These are phyloP conservation scores for Premnoplex brunnescens DNA, from an alignment of 2,797 vertebrate species.

Conservation along the genomic window DNA sequence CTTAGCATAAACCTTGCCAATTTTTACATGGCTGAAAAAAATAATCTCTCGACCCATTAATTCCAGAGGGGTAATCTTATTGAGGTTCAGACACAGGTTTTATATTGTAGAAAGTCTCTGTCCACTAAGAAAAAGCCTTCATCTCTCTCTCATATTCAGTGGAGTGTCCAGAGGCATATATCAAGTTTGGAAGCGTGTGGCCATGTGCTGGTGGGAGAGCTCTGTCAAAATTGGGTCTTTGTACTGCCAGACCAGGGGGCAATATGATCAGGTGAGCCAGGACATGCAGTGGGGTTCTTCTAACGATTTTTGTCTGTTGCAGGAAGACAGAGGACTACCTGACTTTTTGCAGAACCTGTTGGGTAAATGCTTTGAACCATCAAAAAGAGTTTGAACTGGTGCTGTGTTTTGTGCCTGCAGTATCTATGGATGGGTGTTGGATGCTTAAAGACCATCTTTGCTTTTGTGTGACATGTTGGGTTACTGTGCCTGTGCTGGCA, in stretches of 20 bases:
- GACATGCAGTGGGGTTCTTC: fast-evolving
- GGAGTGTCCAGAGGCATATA: background rate
- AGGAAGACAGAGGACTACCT: background rate
- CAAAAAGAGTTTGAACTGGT: background rate
- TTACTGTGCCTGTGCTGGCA: background rate
- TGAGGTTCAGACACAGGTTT: background rate
- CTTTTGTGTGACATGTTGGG: background rate
- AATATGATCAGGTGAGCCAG: background rate
- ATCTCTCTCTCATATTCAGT: background rate
- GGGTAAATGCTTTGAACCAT: background rate
- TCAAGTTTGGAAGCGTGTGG: background rate
- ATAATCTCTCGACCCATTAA: background rate
- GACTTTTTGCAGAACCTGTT: background rate
- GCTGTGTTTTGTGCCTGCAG: background rate
- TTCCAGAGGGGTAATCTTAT: background rate
- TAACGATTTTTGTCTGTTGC: background rate
- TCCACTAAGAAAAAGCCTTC: background rate
- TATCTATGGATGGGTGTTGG: background rate
- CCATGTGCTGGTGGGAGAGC: fast-evolving
- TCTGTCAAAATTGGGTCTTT: background rate
- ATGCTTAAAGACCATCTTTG: background rate
- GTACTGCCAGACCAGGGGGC: background rate
- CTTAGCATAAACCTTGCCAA: background rate
- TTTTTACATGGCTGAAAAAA: background rate
- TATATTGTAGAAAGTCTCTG: background rate